Conservation (phyloP, 2,888 invertebrate genomes). For the Meandrusa payeni region DNA sequence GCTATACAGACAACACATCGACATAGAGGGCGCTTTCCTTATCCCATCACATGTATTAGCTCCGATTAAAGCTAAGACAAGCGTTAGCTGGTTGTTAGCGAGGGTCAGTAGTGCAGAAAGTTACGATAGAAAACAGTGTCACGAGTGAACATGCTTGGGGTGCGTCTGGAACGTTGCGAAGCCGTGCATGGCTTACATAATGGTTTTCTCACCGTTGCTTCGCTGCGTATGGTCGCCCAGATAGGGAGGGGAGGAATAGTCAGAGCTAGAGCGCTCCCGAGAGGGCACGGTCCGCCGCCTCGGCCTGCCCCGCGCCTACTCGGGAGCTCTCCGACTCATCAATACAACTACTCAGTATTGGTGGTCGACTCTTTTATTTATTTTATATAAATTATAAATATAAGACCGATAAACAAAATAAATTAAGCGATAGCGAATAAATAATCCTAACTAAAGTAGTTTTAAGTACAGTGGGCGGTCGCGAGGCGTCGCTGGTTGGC, state of each 20-base stretch:
- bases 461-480: conserved; percentile 74
- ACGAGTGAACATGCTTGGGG: conserved; percentile 63
- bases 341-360: conserved; percentile 61
- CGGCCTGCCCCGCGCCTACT: conserved; percentile 43
- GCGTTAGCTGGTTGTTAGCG: conserved; percentile 70
- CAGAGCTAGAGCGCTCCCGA: conserved; percentile 44
- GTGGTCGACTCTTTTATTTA: conserved; percentile 76
- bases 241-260: conserved; percentile 53
- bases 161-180: conserved; percentile 73
- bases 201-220: conserved; percentile 78
- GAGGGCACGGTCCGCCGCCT: conserved; percentile 33
- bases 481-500: conserved; percentile 72
- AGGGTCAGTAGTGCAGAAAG: conserved; percentile 71
- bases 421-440: conserved; percentile 79
- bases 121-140: conserved; percentile 58
- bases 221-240: conserved; percentile 67
- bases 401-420: conserved; percentile 76
- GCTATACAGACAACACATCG: conserved; percentile 51
- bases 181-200: conserved; percentile 76
- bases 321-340: conserved; percentile 53
- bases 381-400: conserved; percentile 70
- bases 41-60: conserved; percentile 83
- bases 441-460: conserved; percentile 77
- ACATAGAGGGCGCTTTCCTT: conserved; percentile 87
- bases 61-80: conserved; percentile 71